Base-by-base conservation (phyloP, 2,113 vertebrate genomes). In the Varanus komodoensis region DNA sequence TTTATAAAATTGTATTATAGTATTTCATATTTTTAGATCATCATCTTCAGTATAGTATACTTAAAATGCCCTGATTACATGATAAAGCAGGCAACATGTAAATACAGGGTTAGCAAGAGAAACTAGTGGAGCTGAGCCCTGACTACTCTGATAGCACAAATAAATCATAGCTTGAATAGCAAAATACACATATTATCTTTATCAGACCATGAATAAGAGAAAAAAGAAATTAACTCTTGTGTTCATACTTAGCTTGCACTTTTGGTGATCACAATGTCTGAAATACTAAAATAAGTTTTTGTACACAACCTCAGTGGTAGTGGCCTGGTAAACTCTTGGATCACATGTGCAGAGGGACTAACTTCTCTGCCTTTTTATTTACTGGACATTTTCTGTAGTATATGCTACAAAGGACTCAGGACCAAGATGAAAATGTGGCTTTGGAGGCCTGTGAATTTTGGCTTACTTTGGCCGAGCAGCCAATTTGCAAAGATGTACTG, bases 381-480 rank as follows among this genome's bases (percentile, higher is more conserved):
- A 68, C 91, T 9, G 79, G n/a, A 0, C 44, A 1, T 95, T 77
- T 89, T 82, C 25, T 84, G 23, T 91, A 99, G 99, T 99, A 99
- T 95, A 99, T 99, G 99, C 97, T 99, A 2, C 98, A 98, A 88
- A 98, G 99, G 92, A 99, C 99, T 32, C 99, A 99, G 95, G 99
- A 99, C 97, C 98, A 98, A 92, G 99, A 99, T 93, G 99, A 99
- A 97, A 99, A 99, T 69, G 99, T 99, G 8, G 98, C 99, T 92
- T 95, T 99, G 97, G 99, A 99, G 94, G 99, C 99, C n/a, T 99
- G 99, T 61, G 99, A 99, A 95, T 99, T 99, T 97, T 99, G 99
- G 99, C 96, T 99, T 3, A 99, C 99, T 32, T 96, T 99, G 92
- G 99, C 99, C 29, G 99, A 99, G 93, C 99, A 99, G 89, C 98